These are phyloP conservation scores for Panulirus ornatus DNA, from an alignment of 1,140 invertebrate genomes.

Conservation along the genomic window DNA sequence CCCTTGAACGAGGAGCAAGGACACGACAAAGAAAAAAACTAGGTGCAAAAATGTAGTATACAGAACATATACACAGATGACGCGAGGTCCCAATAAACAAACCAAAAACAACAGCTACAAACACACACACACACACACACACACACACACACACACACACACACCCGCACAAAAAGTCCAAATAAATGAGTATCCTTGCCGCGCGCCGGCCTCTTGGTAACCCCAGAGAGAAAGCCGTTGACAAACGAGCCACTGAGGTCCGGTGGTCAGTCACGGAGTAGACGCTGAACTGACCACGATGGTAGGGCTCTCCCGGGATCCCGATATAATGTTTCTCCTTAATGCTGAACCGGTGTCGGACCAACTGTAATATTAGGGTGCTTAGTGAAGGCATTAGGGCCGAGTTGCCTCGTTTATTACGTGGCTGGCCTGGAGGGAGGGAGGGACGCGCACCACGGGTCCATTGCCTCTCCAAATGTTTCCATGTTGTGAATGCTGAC, in stretches of 20 bases:
- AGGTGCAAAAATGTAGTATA: too few relatives aligned
- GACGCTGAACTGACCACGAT: slow-evolving; percentile 45
- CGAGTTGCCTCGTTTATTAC: slow-evolving; percentile 59
- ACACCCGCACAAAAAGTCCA: not conserved
- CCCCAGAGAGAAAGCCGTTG: slow-evolving; percentile 28
- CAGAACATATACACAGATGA: too few relatives aligned
- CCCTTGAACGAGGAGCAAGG: too few relatives aligned
- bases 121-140: not conserved
- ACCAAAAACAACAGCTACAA: too few relatives aligned
- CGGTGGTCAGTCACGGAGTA: slow-evolving; percentile 63
- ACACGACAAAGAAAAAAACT: too few relatives aligned
- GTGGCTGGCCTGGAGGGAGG: not conserved
- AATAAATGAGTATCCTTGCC: not conserved
- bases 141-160: slow-evolving; percentile 28
- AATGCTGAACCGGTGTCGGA: slow-evolving; percentile 67
- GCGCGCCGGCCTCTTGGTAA: not conserved
- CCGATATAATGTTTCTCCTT: slow-evolving; percentile 64
- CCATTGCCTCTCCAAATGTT: slow-evolving; percentile 44
- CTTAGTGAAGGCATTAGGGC: slow-evolving; percentile 67
- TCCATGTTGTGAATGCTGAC: slow-evolving; percentile 37
- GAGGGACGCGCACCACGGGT: not conserved
- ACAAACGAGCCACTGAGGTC: slow-evolving; percentile 45
- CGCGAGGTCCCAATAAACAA: too few relatives aligned
- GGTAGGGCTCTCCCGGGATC: slow-evolving; percentile 40
- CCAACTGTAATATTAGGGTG: slow-evolving; percentile 70